These are phyloP conservation scores for Sinelater perroti DNA, from an alignment of 2,888 invertebrate genomes.

Conservation along the genomic window DNA sequence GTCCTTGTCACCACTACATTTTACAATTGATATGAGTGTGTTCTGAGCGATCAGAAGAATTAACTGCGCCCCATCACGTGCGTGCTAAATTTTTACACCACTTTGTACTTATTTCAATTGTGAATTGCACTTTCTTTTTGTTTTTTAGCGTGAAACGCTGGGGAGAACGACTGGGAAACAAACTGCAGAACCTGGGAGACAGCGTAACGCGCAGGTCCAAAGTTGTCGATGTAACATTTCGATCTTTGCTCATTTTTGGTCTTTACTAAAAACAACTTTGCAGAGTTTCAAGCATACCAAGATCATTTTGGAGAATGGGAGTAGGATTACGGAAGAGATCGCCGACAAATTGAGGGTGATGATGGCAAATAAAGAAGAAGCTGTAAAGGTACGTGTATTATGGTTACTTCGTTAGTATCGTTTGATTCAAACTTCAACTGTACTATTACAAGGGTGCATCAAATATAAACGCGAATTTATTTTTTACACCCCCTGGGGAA, in stretches of 20 bases:
- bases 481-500: not conserved
- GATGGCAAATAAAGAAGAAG: constrained; percentile 86
- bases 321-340: constrained; percentile 79
- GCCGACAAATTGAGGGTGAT: constrained; percentile 82
- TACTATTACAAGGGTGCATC: not conserved
- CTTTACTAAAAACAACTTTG: constrained; percentile 7
- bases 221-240: constrained; percentile 71
- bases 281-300: constrained; percentile 25
- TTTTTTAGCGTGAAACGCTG: constrained; percentile 74
- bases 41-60: too few species aligned
- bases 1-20: not conserved
- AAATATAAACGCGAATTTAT: not conserved
- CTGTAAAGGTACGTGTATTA: constrained; percentile 80
- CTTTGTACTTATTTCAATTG: not conserved
- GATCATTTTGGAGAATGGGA: constrained; percentile 74
- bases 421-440: not conserved
- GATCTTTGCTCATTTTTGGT: not conserved
- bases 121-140: not conserved
- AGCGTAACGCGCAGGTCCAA: constrained; percentile 79
- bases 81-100: not conserved
- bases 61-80: not conserved
- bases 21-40: too few species aligned
- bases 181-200: constrained; percentile 77
- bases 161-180: constrained; percentile 79
- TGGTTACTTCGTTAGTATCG: not conserved